Conservation (phyloP, 2,113 vertebrate species). For the Gymnorhina tibicen region DNA sequence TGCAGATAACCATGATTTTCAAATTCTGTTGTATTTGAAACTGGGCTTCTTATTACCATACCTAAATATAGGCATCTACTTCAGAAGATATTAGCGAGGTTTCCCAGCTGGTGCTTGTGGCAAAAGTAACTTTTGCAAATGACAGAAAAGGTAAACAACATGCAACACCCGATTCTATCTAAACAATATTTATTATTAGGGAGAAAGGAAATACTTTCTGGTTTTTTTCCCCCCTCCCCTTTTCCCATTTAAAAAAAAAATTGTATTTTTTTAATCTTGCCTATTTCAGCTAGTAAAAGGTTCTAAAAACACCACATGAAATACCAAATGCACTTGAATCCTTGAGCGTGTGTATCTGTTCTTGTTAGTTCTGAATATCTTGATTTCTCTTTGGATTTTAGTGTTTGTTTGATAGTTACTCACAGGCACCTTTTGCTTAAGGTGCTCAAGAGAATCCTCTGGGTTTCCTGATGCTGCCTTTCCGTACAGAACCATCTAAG, state of each 20-base stretch:
- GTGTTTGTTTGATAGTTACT: neutral
- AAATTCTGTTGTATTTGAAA: neutral
- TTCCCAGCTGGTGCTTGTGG: neutral
- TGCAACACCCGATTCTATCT: neutral
- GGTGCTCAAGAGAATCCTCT: neutral
- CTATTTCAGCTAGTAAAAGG: neutral
- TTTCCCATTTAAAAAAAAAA: neutral
- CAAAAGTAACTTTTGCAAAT: neutral
- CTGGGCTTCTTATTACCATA: neutral
- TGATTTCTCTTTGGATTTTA: neutral
- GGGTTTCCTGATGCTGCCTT: neutral
- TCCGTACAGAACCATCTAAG: neutral
- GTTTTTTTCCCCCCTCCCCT: accelerated
- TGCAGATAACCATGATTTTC: neutral
- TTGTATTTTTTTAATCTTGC: neutral
- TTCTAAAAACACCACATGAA: neutral
- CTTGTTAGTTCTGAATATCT: neutral
- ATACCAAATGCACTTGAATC: neutral
- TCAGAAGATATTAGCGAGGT: neutral
- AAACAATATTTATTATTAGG: neutral
- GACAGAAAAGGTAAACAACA: neutral
- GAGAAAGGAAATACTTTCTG: neutral
- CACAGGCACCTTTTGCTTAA: neutral
- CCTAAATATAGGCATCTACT: neutral
- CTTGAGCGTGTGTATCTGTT: accelerated